Evolutionary conservation across 2,888 invertebrate species (phyloP), one percentile per base, ranked within the genome.

Genomic region (Clistopyga incitator): DNA sequence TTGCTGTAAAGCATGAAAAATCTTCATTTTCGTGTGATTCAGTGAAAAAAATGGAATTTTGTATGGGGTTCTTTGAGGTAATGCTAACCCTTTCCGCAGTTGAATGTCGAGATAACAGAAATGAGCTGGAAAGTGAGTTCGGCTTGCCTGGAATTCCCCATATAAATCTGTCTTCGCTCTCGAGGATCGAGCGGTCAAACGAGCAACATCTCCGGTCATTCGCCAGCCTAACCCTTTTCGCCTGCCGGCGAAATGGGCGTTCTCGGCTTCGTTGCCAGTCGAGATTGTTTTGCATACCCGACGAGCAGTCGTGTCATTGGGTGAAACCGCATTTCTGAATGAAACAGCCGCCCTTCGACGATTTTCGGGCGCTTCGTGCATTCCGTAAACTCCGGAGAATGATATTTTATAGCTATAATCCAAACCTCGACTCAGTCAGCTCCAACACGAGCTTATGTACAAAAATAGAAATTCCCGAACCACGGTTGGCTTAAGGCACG

Each of bases 231-330:
- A 38, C 54, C 25, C 45, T 61, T 54, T 54, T n/a, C 10, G 34
- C n/a, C 2, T n/a, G n/a, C 0, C 18, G n/a, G 6, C 59, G 84
- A 87, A 86, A 75, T 77, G 86, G 84, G 61, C 76, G 70, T 67
- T 54, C 29, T 72, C 75, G 52, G 34, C 72, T 50, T 54, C 56
- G 29, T 29, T 59, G 34, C 42, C 68, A 18, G 42, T 65, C 54
- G 77, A 68, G 70, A 76, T 72, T 42, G 15, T 68, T 78, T 61
- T 68, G 54, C 42, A 61, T 78, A 59, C 38, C 42, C 20, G 71
- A 13, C 38, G 20, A 54, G 67, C 45, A 10, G 61, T 61, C 64
- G 10, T n/a, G n/a, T 42, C 50, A 50, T 76, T 65, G 29, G 18
- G 20, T 34, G 54, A 68, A 78, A 74, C 78, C 67, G 54, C 74